phyloP scores from a whole-genome alignment of 1,140 invertebrate species.

The Drosophila seguyi region DNA sequence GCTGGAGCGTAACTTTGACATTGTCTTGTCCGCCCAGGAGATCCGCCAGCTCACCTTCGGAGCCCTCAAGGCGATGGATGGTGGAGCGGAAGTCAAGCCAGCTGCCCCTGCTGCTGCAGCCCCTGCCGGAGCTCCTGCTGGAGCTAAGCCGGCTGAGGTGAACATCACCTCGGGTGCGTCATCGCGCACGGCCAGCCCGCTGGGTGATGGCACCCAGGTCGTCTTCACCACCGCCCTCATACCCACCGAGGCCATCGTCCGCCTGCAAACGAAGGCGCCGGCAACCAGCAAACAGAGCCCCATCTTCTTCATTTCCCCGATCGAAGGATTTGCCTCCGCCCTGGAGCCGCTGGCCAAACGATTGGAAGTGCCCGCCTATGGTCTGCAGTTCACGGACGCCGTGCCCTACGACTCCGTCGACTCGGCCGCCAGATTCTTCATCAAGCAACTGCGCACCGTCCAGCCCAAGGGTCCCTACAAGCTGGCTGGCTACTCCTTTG shows the following conservation, averaged over 20 bases:
- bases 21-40: conserved; percentile 95
- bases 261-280: conserved; percentile 86
- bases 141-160: background rate
- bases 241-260: conserved; percentile 88
- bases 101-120: conserved; percentile 48
- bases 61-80: conserved; percentile 89
- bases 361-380: conserved; percentile 92
- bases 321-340: conserved; percentile 93
- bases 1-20: conserved; percentile 95
- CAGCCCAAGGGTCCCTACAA: conserved; percentile 94
- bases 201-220: conserved; percentile 85
- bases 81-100: conserved; percentile 66
- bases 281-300: conserved; percentile 85
- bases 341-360: conserved; percentile 90
- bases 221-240: conserved; percentile 87
- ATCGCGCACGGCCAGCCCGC: conserved; percentile 53
- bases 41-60: conserved; percentile 93
- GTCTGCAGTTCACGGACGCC: conserved; percentile 93
- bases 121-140: conserved; percentile 19
- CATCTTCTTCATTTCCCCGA: conserved; percentile 94
- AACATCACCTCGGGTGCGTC: conserved; percentile 49
- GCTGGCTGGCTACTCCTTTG: conserved; percentile 97
- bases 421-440: conserved; percentile 92
- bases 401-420: conserved; percentile 91
- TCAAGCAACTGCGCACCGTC: conserved; percentile 91